Conservation (phyloP, 1,140 invertebrate species). For the Hylyphantes graminicola region DNA sequence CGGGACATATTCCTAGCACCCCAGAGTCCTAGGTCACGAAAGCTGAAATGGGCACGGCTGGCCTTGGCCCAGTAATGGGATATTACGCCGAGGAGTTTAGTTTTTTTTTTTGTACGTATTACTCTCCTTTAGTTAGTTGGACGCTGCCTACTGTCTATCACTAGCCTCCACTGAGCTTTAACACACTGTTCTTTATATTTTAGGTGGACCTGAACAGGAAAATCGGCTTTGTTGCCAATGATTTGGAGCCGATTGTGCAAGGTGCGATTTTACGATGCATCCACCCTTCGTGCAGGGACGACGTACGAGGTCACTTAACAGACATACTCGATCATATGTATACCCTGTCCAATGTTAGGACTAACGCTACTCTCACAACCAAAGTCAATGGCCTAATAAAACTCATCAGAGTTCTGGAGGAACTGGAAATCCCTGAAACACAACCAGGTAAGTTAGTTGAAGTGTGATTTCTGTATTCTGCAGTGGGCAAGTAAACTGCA, state of each 20-base stretch:
- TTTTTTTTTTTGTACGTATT: no score
- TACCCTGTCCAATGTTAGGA: neutral
- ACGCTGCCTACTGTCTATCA: no score
- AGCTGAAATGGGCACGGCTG: no score
- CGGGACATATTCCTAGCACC: no score
- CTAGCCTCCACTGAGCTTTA: no score
- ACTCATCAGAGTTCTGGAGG: neutral
- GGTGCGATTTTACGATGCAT: slow-evolving; percentile 5
- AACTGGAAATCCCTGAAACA: neutral
- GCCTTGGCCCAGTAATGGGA: no score
- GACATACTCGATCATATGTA: slow-evolving; percentile 1
- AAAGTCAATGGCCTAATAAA: neutral
- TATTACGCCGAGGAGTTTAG: no score
- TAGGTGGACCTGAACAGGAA: slow-evolving; percentile 79
- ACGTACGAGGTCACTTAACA: neutral
- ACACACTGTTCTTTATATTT: slow-evolving; percentile 61
- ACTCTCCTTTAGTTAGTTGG: no score
- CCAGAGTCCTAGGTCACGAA: no score
- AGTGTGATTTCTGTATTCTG: no score
- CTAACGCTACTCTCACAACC: neutral
- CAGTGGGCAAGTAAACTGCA: no score
- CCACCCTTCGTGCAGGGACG: neutral
- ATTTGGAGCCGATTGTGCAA: slow-evolving; percentile 58
- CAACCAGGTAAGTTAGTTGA: neutral
- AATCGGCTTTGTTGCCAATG: slow-evolving; percentile 73